phyloP scores from a whole-genome alignment of 2,888 invertebrate genomes.

The Pseudococcus jackbeardsleyi region DNA sequence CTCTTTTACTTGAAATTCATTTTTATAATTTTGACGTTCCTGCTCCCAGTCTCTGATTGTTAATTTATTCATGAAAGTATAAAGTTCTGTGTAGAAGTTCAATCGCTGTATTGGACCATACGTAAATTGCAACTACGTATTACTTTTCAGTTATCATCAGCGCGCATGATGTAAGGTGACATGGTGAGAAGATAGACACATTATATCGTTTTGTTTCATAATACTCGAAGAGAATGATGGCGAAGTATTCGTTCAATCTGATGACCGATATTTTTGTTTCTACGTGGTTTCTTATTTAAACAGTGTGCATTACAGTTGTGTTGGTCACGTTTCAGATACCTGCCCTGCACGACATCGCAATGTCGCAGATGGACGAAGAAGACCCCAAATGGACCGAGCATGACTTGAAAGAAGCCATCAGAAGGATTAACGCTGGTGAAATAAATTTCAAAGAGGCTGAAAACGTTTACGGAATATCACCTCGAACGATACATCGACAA shows the following conservation, averaged over 20 bases:
- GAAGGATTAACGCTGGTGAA: conserved; percentile 61
- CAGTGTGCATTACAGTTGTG: background rate
- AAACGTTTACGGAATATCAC: conserved; percentile 59
- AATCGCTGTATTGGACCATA: background rate
- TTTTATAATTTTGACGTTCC: background rate
- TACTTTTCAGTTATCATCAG: too few relatives aligned
- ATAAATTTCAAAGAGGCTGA: conserved; percentile 60
- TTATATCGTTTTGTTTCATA: too few relatives aligned
- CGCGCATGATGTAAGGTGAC: too few relatives aligned
- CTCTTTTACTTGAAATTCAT: background rate
- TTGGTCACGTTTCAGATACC: conserved; percentile 10
- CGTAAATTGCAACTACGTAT: too few relatives aligned
- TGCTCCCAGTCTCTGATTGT: background rate
- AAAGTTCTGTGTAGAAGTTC: background rate
- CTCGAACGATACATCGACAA: conserved; percentile 57
- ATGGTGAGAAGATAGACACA: too few relatives aligned
- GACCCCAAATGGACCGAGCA: conserved; percentile 58
- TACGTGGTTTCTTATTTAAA: background rate
- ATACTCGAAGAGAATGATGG: background rate
- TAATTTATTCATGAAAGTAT: background rate
- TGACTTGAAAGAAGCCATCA: conserved; percentile 56
- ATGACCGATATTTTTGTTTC: background rate
- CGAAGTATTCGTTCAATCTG: background rate
- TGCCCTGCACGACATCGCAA: background rate
- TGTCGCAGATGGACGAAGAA: conserved; percentile 59